These are phyloP conservation scores for Brevimyrus niger DNA, from an alignment of 2,113 vertebrate genomes.

Conservation along the genomic window DNA sequence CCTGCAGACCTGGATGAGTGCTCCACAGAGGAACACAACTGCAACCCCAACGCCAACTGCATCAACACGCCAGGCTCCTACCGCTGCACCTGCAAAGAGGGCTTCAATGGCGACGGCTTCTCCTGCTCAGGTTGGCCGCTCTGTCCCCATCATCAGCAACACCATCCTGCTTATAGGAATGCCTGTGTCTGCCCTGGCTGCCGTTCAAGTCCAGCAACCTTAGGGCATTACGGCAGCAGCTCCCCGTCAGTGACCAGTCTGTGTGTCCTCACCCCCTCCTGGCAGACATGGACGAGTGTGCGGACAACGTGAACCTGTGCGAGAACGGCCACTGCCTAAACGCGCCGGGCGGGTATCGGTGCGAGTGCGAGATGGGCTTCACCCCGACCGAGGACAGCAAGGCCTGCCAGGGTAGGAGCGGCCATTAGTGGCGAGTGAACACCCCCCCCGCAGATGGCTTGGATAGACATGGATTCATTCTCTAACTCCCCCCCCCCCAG, in stretches of 20 bases:
- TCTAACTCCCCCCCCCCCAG: slow-evolving; percentile 46
- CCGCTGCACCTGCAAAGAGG: slow-evolving; percentile 74
- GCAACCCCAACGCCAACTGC: slow-evolving; percentile 78
- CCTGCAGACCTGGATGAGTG: slow-evolving; percentile 81
- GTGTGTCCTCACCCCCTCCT: background rate
- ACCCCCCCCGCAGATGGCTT: too few relatives aligned
- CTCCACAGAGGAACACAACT: slow-evolving; percentile 70
- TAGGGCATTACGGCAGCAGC: background rate
- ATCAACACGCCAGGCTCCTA: slow-evolving; percentile 83
- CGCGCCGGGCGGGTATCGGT: slow-evolving; percentile 80
- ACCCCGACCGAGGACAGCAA: slow-evolving; percentile 78
- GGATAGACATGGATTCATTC: background rate
- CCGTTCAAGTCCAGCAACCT: background rate
- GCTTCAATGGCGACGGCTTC: slow-evolving; percentile 81
- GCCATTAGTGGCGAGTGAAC: background rate
- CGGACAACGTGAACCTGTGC: slow-evolving; percentile 80
- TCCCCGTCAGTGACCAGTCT: background rate
- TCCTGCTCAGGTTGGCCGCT: slow-evolving; percentile 70
- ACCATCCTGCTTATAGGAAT: background rate
- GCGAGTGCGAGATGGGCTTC: slow-evolving; percentile 92
- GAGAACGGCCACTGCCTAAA: slow-evolving; percentile 91
- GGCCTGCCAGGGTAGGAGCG: slow-evolving; percentile 75
- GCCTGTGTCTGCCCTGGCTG: background rate
- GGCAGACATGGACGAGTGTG: slow-evolving; percentile 85
- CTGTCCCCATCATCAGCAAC: background rate